A percentile compares a stretch with the other conserved stretches of the same genome.
phyloP scores from a whole-genome alignment of 2,113 vertebrate species.

The Pitta sordida region DNA sequence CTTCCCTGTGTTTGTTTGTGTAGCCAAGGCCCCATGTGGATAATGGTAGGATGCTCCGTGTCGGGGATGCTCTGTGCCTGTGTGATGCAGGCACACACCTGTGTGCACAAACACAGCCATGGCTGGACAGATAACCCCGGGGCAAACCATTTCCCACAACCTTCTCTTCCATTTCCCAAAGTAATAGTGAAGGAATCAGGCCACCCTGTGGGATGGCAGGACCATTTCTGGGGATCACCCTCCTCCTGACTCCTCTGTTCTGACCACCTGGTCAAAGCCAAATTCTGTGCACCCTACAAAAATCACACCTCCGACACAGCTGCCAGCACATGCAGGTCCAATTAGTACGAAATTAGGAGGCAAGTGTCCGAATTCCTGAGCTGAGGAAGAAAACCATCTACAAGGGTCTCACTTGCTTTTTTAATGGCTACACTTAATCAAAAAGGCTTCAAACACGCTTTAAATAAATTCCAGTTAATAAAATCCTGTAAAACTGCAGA shows the following conservation, averaged over 20 bases:
- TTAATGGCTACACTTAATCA: background rate
- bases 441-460: background rate
- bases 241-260: background rate
- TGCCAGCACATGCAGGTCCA: background rate
- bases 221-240: accelerated
- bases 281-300: background rate
- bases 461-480: background rate
- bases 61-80: background rate
- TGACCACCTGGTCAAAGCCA: background rate
- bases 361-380: background rate
- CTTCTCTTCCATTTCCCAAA: background rate
- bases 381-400: background rate
- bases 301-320: background rate
- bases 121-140: background rate
- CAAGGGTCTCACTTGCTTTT: background rate
- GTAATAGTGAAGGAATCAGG: background rate
- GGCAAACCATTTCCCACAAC: background rate
- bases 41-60: background rate
- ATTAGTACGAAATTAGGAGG: background rate
- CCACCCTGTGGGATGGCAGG: background rate
- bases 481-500: background rate
- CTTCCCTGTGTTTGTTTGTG: background rate
- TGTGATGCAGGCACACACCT: background rate
- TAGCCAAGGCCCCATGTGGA: background rate
- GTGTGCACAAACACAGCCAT: background rate